These are phyloP conservation scores for Drosophila stalkeri DNA, from an alignment of 2,888 invertebrate species.

Conservation along the genomic window DNA sequence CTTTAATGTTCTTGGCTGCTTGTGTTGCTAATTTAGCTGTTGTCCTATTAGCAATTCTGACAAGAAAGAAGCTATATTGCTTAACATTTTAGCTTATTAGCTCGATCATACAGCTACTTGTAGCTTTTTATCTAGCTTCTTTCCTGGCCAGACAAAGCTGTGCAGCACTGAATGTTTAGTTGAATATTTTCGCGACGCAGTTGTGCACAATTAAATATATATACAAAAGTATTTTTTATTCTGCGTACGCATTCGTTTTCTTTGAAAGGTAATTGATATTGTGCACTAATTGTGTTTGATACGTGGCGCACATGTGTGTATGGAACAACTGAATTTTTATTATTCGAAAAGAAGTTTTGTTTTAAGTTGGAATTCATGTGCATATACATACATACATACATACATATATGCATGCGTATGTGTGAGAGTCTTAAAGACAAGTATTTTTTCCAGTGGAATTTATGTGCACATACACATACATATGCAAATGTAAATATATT, in stretches of 20 bases:
- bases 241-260: not conserved
- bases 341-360: not conserved
- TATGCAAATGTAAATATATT: not conserved
- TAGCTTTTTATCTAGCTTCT: not conserved
- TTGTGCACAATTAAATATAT: not conserved
- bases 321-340: too few relatives aligned
- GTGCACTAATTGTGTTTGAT: not conserved
- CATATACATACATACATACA: not conserved
- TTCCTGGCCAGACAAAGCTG: not conserved
- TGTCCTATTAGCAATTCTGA: not conserved
- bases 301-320: not conserved
- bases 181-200: conserved; percentile 5
- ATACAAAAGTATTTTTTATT: too few relatives aligned
- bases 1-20: not conserved
- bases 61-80: not conserved
- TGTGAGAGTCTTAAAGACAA: too few relatives aligned
- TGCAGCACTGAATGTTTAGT: conserved; percentile 1
- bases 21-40: not conserved
- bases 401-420: not conserved
- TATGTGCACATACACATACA: too few relatives aligned
- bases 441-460: too few relatives aligned
- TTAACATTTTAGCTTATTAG: too few relatives aligned
- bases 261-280: conserved; percentile 13
- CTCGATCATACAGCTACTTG: too few relatives aligned
- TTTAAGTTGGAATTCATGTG: not conserved